These are phyloP conservation scores for Drosophila acutilabella DNA, from an alignment of 2,888 invertebrate species.

Conservation along the genomic window DNA sequence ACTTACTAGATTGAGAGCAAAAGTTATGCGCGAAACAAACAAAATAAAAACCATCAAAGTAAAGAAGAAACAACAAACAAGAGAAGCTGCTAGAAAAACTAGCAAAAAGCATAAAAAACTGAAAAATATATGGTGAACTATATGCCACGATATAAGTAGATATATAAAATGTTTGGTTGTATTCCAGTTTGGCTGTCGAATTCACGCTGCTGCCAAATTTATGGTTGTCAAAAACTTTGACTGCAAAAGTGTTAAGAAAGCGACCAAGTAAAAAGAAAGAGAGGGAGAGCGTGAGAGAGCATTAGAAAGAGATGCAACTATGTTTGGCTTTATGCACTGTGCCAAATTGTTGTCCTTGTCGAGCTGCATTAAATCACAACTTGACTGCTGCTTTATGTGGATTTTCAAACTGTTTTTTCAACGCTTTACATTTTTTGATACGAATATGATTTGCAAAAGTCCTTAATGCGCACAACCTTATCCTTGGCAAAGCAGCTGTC, in stretches of 20 bases:
- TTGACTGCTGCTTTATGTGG: conserved; percentile 16
- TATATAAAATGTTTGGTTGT: neutral
- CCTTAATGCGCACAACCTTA: conserved; percentile 1
- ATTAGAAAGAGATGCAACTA: conserved; percentile 25
- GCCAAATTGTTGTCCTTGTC: conserved; percentile 10
- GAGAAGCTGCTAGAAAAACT: neutral
- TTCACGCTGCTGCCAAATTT: conserved; percentile 71
- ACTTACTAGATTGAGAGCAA: conserved; percentile 19
- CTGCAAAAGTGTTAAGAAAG: conserved; percentile 41
- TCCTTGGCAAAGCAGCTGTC: conserved; percentile 35
- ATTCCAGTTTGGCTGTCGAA: conserved; percentile 60
- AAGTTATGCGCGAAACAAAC: conserved; percentile 43
- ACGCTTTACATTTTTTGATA: neutral
- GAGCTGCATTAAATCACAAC: conserved; percentile 15
- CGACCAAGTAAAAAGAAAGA: neutral
- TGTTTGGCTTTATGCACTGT: conserved; percentile 37
- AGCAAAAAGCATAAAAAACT: conserved; percentile 1
- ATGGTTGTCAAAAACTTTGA: conserved; percentile 69
- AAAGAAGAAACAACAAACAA: conserved; percentile 10
- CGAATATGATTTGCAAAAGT: conserved; percentile 5
- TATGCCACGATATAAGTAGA: neutral
- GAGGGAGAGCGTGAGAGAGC: neutral
- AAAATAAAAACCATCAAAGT: neutral
- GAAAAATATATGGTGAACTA: conserved; percentile 22
- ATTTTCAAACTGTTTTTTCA: neutral